Percentiles rank a stretch among this genome's conserved stretches.
These are phyloP conservation scores for Mythimna ferrago DNA, from an alignment of 2,888 invertebrate genomes.

Conservation along the genomic window DNA sequence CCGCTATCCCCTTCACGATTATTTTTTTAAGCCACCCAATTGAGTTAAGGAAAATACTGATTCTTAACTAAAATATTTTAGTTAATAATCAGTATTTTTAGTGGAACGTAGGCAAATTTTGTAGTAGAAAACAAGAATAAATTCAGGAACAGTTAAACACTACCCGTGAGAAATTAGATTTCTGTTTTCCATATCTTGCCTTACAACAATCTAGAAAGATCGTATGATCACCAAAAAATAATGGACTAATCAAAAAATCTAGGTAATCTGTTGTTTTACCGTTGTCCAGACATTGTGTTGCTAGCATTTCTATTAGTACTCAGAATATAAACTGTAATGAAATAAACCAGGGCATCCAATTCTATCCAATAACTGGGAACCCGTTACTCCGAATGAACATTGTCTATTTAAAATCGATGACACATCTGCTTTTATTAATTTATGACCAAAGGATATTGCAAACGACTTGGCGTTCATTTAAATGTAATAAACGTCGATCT, in stretches of 20 bases:
- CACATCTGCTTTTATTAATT: slow-evolving; percentile 58
- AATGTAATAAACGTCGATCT: slow-evolving; percentile 31
- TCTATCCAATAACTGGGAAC: slow-evolving; percentile 44
- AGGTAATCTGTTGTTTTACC: slow-evolving; percentile 34
- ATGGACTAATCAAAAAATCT: slow-evolving; percentile 6
- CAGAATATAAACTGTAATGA: slow-evolving; percentile 34
- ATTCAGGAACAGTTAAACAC: no score
- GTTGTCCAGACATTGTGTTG: slow-evolving; percentile 28
- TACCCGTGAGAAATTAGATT: not conserved
- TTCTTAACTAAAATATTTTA: no score
- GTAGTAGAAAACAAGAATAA: no score
- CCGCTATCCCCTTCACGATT: no score
- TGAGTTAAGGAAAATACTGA: no score
- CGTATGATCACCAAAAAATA: slow-evolving; percentile 7
- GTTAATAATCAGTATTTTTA: no score
- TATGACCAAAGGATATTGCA: slow-evolving; percentile 41
- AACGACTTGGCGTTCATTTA: slow-evolving; percentile 33
- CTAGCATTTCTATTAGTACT: slow-evolving; percentile 25
- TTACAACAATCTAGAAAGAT: not conserved
- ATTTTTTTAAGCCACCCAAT: no score
- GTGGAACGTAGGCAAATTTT: no score
- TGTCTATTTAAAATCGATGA: slow-evolving; percentile 69
- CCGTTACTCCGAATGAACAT: slow-evolving; percentile 51
- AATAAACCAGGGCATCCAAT: slow-evolving; percentile 45
- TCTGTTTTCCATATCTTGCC: not conserved